Evolutionary conservation across 2,113 vertebrate genomes (phyloP).

Genomic region (Larimichthys crocea): DNA sequence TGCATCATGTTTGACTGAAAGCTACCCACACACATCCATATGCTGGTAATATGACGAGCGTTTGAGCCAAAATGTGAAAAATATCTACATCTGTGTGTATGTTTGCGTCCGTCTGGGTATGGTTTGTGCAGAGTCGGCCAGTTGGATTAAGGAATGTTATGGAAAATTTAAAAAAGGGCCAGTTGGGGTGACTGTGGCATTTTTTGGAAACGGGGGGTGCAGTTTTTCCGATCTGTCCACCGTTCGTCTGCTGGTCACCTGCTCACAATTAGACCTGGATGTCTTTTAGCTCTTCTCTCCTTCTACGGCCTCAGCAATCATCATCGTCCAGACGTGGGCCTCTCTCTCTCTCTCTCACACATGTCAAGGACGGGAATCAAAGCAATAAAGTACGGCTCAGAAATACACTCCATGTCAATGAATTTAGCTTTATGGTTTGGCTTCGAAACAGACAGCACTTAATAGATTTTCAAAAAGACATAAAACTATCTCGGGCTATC

Average conservation of each 20-base stretch:
- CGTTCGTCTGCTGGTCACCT: conserved; percentile 53
- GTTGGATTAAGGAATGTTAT: conserved; percentile 74
- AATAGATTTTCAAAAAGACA: conserved; percentile 3
- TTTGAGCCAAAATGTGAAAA: conserved; percentile 9
- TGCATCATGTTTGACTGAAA: conserved; percentile 35
- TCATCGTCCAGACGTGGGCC: conserved; percentile 36
- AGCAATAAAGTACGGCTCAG: conserved; percentile 1
- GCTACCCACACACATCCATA: conserved; percentile 37
- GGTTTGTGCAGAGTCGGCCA: conserved; percentile 45
- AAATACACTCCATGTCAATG: conserved; percentile 7
- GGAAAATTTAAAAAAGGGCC: conserved; percentile 70
- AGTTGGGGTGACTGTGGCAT: conserved; percentile 60
- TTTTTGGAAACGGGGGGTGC: conserved; percentile 26
- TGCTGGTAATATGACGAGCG: conserved; percentile 7
- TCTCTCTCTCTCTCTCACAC: conserved; percentile 24
- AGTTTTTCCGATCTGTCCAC: conserved; percentile 60
- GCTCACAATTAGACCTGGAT: conserved; percentile 74
- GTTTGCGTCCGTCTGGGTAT: conserved; percentile 47
- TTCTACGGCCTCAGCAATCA: conserved; percentile 36
- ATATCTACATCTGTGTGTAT: background rate
- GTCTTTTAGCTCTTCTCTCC: conserved; percentile 46
- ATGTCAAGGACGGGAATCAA: conserved; percentile 33
- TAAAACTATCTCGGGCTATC: background rate
- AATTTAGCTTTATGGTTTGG: background rate
- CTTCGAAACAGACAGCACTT: background rate